Conservation (phyloP, 2,888 invertebrate species). For the Tineola bisselliella region DNA sequence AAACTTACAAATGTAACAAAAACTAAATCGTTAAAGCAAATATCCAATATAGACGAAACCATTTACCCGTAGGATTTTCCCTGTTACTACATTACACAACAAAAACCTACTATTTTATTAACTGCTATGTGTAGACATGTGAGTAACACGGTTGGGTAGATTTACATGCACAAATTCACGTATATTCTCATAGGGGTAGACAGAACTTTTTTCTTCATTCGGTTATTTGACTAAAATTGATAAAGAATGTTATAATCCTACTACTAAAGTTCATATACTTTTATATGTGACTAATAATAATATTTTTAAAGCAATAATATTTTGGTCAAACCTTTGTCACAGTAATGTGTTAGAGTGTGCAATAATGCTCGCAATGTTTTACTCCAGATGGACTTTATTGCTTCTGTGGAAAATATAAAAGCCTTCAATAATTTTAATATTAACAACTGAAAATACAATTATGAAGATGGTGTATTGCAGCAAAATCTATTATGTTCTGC, state of each 20-base stretch:
- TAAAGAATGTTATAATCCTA: too few species aligned
- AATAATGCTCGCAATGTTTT: not conserved
- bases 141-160: not conserved
- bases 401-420: not conserved
- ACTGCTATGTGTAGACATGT: not conserved
- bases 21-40: constrained; percentile 8
- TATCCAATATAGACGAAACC: constrained; percentile 7
- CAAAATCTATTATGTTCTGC: too few species aligned
- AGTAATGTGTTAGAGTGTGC: not conserved
- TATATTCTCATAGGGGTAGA: not conserved
- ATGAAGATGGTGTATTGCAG: too few species aligned
- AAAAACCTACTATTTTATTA: constrained; percentile 9
- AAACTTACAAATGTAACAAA: constrained; percentile 5
- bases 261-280: too few species aligned
- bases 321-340: not conserved
- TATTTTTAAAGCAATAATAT: not conserved
- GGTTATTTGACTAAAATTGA: too few species aligned
- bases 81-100: not conserved
- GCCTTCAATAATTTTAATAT: not conserved
- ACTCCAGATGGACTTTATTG: not conserved
- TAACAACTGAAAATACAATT: too few species aligned
- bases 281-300: not conserved
- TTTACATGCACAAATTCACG: not conserved
- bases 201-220: too few species aligned
- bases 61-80: not conserved